Evolutionary conservation across 1,140 invertebrate species (phyloP).

Genomic region (Plodia interpunctella): DNA sequence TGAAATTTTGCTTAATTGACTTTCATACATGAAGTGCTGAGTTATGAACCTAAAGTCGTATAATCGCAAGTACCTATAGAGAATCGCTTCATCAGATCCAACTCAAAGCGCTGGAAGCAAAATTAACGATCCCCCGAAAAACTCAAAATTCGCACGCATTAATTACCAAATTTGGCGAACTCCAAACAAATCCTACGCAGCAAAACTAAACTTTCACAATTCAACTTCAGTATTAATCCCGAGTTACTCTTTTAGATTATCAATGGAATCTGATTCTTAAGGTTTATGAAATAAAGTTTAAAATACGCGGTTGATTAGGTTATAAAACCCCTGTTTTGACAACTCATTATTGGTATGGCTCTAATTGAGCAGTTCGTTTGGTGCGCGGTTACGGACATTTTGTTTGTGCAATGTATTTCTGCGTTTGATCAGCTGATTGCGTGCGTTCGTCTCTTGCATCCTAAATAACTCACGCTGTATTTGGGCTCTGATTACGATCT

Average conservation of each 20-base stretch:
- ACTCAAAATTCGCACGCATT: constrained; percentile 35
- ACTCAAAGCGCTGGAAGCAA: background rate
- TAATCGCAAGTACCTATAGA: too few relatives aligned
- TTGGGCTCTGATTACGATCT: constrained; percentile 26
- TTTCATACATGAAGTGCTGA: too few relatives aligned
- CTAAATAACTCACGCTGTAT: constrained; percentile 22
- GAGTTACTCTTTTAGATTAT: constrained; percentile 10
- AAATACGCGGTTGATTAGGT: background rate
- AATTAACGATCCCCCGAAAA: constrained; percentile 9
- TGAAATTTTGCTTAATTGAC: too few relatives aligned
- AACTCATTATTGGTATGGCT: constrained; percentile 65
- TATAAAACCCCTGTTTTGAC: constrained; percentile 62
- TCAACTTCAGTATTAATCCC: constrained; percentile 65
- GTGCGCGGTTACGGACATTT: constrained; percentile 33
- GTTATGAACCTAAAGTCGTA: too few relatives aligned
- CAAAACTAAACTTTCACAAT: constrained; percentile 60
- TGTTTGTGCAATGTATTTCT: constrained; percentile 59
- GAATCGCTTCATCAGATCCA: background rate
- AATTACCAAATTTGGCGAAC: constrained; percentile 63
- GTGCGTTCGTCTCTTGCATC: constrained; percentile 38
- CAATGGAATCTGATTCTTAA: constrained; percentile 1
- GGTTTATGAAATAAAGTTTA: background rate
- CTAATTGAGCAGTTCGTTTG: constrained; percentile 61
- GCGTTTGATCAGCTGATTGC: constrained; percentile 59
- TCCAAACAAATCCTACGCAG: constrained; percentile 53